Conservation (phyloP, 2,113 vertebrate genomes). For the Cygnus atratus region DNA sequence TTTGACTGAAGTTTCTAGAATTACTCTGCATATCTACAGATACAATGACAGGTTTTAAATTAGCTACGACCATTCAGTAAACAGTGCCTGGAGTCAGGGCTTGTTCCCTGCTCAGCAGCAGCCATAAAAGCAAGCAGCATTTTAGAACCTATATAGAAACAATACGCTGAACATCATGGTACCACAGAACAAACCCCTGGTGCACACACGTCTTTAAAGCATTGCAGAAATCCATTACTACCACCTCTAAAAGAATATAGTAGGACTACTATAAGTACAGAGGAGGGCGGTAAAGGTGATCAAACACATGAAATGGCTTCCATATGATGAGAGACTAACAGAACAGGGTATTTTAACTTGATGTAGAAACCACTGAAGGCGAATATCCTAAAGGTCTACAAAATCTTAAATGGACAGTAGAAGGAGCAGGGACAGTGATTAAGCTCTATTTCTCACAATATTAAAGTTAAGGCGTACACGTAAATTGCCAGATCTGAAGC, state of each 20-base stretch:
- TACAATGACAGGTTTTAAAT: not conserved
- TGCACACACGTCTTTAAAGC: not conserved
- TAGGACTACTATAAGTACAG: not conserved
- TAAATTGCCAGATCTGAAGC: not conserved
- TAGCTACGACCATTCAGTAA: not conserved
- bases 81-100: not conserved
- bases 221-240: not conserved
- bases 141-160: not conserved
- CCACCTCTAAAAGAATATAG: not conserved
- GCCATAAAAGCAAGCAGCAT: not conserved
- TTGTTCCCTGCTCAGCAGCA: not conserved
- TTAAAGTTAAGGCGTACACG: not conserved
- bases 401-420: not conserved
- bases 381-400: not conserved
- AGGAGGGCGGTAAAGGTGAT: not conserved
- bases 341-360: not conserved
- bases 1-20: conserved; percentile 37
- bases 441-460: not conserved
- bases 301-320: not conserved
- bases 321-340: not conserved
- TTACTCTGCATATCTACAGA: not conserved
- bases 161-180: not conserved
- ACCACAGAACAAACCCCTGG: not conserved
- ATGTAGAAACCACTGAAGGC: not conserved
- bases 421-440: not conserved